Base-by-base conservation (phyloP, 2,797 vertebrate species). In the Crenuchus spilurus region DNA sequence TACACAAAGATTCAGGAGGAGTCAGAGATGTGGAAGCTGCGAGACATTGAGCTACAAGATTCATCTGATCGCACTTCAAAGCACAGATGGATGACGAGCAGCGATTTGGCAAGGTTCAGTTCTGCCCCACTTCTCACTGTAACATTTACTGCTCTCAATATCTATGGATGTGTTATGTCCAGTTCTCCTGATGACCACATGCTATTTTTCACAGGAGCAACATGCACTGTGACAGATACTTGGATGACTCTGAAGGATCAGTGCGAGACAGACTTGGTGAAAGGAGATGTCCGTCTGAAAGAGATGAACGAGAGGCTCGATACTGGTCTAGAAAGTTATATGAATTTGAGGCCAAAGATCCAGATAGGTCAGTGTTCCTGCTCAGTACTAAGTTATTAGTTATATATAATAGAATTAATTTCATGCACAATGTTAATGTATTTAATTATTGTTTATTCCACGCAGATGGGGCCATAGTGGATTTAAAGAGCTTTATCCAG, bases 401-500 rank as follows among this genome's bases (percentile, higher is more conserved):
- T 20, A 0, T 58, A n/a, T 28, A 28, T 4, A 33, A 11, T 22
- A 3, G 20, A 22, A 22, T 42, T 73, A 46, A 31, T 24, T 30
- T 16, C 9, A 2, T 10, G 10, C 52, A 52, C 30, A 41, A 48
- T 33, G 2, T 57, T 2, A 60, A 37, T 24, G 1, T 14, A 8
- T 7, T 1, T 63, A 14, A n/a, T 6, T 63, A 9, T 2, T 31
- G 20, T 9, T 37, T 31, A n/a, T 16, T 48, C 60, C 80, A 63
- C 81, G 75, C 88, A 99, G 97, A 74, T 99, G 97, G 97, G 97
- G 96, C 75, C 97, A 99, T 83, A 98, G 95, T 85, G 97, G 97
- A 37, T 99, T 97, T 82, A 98, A 95, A 85, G 97, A 99, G 85
- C 89, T 99, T 74, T 98, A 99, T 78, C 97, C 97, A 20, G 97